Evolutionary conservation across 35 echinoderm and acorn worm species (phyloP).

Genomic region (Apostichopus japonicus): DNA sequence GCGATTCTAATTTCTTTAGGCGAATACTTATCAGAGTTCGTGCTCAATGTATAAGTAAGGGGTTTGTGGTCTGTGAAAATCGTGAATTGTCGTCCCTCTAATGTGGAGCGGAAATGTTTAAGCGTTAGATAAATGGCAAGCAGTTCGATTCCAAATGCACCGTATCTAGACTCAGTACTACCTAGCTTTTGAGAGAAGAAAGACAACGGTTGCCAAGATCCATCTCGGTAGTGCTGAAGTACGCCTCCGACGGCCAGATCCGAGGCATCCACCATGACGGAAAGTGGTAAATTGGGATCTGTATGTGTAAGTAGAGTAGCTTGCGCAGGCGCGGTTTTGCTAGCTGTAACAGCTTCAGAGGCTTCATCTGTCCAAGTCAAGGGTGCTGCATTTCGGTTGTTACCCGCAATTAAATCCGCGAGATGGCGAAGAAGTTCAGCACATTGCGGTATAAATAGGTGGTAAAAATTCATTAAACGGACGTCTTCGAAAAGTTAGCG

Average conservation of each 20-base stretch:
- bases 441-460: constrained; percentile 1
- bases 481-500: no score
- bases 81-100: no score
- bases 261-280: constrained; percentile 17
- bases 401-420: not conserved
- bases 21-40: no score
- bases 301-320: constrained; percentile 38
- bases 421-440: not conserved
- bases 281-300: not conserved
- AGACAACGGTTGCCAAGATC: constrained; percentile 26
- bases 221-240: constrained; percentile 38
- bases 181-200: not conserved
- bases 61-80: no score
- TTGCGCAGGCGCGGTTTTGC: constrained; percentile 2
- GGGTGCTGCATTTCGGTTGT: not conserved
- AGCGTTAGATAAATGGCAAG: no score
- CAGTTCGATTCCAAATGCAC: constrained; percentile 62
- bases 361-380: no score
- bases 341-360: not conserved
- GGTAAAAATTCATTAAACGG: not conserved
- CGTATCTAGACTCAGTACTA: constrained; percentile 53
- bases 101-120: no score
- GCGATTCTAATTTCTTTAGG: no score
- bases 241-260: constrained; percentile 48
- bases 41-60: no score